A percentile compares a stretch with the other conserved stretches of the same genome.
Conservation (phyloP, 2,113 vertebrate species). For the Phylloscopus trochiloides region DNA sequence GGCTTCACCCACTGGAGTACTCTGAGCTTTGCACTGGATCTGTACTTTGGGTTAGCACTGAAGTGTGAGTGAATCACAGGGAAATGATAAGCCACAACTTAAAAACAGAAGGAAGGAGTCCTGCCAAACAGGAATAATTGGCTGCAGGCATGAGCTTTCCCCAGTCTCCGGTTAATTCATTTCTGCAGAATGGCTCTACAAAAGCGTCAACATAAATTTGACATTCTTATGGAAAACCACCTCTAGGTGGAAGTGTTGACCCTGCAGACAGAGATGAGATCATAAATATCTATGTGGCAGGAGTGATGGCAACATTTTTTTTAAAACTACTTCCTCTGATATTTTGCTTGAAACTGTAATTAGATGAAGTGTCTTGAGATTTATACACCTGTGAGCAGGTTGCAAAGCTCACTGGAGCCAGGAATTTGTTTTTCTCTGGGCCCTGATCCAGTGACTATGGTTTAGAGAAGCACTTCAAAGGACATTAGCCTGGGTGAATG, state of each 20-base stretch:
- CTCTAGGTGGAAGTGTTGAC: slow-evolving; percentile 70
- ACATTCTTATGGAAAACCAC: slow-evolving; percentile 46
- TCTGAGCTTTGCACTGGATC: neutral
- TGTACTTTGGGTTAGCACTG: neutral
- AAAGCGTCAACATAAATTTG: slow-evolving; percentile 11
- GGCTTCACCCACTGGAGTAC: neutral
- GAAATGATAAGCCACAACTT: neutral
- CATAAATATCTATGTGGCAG: slow-evolving; percentile 44
- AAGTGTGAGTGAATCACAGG: neutral
- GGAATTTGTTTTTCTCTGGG: neutral
- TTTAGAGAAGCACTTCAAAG: neutral
- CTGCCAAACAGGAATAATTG: slow-evolving; percentile 23
- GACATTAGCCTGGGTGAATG: neutral
- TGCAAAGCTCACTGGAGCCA: neutral
- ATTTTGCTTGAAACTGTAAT: slow-evolving; percentile 41
- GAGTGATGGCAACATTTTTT: neutral
- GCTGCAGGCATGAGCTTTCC: neutral
- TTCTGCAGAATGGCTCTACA: neutral
- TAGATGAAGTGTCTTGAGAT: slow-evolving; percentile 22
- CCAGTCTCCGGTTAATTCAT: neutral
- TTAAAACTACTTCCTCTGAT: neutral
- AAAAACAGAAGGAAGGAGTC: neutral
- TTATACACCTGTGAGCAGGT: slow-evolving; percentile 29
- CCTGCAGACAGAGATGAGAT: slow-evolving; percentile 49
- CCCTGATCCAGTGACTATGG: neutral